Evolutionary conservation across 2,888 invertebrate genomes (phyloP).

Genomic region (Harpagoxenus sublaevis): DNA sequence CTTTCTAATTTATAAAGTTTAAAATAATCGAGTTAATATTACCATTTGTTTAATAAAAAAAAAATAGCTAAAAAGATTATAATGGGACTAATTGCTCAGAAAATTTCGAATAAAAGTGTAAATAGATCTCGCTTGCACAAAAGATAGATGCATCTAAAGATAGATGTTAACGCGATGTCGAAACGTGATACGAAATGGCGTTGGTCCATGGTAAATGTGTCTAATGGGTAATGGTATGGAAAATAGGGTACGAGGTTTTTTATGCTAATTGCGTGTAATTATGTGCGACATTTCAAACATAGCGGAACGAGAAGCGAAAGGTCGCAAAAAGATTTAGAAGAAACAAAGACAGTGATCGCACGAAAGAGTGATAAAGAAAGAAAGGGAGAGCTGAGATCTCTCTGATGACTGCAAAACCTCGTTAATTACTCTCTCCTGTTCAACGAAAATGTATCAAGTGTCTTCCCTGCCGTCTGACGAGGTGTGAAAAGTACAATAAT

Average conservation of each 20-base stretch:
- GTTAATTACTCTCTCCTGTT: slow-evolving; percentile 65
- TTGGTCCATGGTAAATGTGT: slow-evolving; percentile 48
- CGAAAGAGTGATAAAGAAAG: background rate
- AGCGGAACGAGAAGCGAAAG: slow-evolving; percentile 15
- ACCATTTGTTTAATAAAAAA: background rate
- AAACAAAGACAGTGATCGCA: slow-evolving; percentile 17
- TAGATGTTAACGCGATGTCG: slow-evolving; percentile 21
- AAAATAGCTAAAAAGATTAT: background rate
- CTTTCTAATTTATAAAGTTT: background rate
- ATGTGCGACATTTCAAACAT: slow-evolving; percentile 52
- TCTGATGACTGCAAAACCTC: slow-evolving; percentile 66
- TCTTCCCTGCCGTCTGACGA: slow-evolving; percentile 8
- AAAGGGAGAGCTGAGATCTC: slow-evolving; percentile 20
- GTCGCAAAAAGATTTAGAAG: slow-evolving; percentile 21
- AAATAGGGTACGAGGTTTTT: slow-evolving; percentile 63
- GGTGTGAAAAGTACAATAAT: slow-evolving; percentile 13
- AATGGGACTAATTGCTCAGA: background rate
- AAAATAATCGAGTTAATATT: slow-evolving; percentile 7
- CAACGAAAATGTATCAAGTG: slow-evolving; percentile 38
- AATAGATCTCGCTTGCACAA: background rate
- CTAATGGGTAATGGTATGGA: slow-evolving; percentile 71
- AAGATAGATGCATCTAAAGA: background rate
- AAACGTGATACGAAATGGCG: slow-evolving; percentile 49
- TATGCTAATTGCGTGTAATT: slow-evolving; percentile 72
- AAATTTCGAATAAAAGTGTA: background rate